phyloP scores from a whole-genome alignment of 2,113 vertebrate genomes.

The Engraulis encrasicolus region DNA sequence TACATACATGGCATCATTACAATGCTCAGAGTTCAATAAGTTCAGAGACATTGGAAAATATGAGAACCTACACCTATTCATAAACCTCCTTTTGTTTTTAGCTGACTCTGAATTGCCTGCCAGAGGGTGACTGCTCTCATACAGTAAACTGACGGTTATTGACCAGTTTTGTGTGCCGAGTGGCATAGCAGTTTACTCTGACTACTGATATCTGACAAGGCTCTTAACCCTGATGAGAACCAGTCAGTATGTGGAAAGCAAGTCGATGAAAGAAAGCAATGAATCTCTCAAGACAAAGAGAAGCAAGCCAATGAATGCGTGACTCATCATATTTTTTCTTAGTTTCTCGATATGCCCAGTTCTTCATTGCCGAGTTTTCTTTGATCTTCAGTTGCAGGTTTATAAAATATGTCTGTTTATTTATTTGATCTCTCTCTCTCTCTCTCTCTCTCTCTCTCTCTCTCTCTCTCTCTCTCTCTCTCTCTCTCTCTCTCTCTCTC shows the following conservation, averaged over 20 bases:
- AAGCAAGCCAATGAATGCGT: background rate
- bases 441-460: background rate
- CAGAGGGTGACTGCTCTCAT: background rate
- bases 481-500: background rate
- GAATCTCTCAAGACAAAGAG: background rate
- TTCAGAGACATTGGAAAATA: no score
- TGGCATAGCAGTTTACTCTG: background rate
- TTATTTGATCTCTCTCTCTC: background rate
- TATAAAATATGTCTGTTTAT: background rate
- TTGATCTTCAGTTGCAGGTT: conserved; percentile 7
- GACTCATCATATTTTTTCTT: background rate
- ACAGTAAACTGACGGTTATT: background rate
- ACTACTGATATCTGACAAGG: background rate
- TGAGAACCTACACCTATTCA: no score
- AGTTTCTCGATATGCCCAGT: background rate
- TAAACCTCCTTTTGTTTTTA: no score
- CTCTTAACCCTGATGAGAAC: background rate
- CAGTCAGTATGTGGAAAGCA: background rate
- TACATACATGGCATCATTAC: no score
- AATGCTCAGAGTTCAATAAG: no score
- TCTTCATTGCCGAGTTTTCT: background rate
- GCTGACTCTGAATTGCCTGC: no score
- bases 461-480: background rate
- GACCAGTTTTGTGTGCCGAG: background rate
- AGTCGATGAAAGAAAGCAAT: background rate